Evolutionary conservation across 2,113 vertebrate species (phyloP).

Genomic region (Poeciliopsis prolifica): DNA sequence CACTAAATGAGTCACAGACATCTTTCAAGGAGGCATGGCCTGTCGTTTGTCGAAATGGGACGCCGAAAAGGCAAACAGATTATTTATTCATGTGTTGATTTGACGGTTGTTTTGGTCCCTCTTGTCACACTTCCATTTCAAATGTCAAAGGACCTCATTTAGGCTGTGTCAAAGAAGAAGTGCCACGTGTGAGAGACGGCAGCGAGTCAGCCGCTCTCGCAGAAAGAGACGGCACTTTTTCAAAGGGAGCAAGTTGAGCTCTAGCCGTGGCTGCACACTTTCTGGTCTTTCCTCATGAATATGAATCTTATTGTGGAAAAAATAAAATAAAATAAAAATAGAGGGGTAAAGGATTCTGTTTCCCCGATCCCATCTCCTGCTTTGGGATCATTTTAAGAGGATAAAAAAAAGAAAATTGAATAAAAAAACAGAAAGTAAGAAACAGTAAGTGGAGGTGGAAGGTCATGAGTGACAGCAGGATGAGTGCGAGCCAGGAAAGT

Average conservation of each 20-base stretch:
- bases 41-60: constrained; percentile 65
- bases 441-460: constrained; percentile 36
- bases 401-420: background rate
- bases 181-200: constrained; percentile 20
- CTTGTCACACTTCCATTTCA: constrained; percentile 66
- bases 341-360: background rate
- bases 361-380: constrained; percentile 17
- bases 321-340: background rate
- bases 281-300: constrained; percentile 38
- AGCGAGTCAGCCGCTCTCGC: background rate
- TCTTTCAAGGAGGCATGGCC: constrained; percentile 49
- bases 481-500: constrained; percentile 34
- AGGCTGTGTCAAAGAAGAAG: constrained; percentile 38
- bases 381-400: constrained; percentile 21
- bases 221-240: constrained; percentile 15
- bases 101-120: constrained; percentile 62
- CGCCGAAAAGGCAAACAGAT: constrained; percentile 67
- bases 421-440: constrained; percentile 1
- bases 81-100: constrained; percentile 73
- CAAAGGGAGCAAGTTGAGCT: constrained; percentile 10
- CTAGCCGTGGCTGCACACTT: constrained; percentile 35
- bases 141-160: constrained; percentile 66
- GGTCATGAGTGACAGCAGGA: constrained; percentile 46
- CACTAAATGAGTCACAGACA: constrained; percentile 60
- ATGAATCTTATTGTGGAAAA: constrained; percentile 14